Evolutionary conservation across 2,797 vertebrate species (phyloP).

Genomic region (Petrocephalus sullivani): DNA sequence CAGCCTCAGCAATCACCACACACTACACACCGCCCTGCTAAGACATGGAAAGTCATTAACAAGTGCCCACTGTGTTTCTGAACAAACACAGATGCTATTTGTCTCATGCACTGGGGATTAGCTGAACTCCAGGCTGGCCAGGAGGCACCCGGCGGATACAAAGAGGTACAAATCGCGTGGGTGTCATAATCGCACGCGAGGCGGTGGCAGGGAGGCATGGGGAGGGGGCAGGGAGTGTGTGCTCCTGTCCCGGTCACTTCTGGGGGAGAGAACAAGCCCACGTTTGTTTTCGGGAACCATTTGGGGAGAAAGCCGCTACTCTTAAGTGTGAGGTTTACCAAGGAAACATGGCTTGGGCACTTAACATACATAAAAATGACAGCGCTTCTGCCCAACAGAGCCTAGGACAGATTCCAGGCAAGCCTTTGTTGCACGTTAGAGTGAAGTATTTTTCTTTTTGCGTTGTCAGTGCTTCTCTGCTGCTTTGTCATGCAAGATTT

Average conservation of each 20-base stretch:
- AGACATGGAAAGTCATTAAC: conserved; percentile 75
- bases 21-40: conserved; percentile 48
- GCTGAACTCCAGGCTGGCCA: conserved; percentile 59
- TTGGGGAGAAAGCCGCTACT: conserved; percentile 55
- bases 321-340: conserved; percentile 61
- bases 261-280: conserved; percentile 50
- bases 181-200: conserved; percentile 25
- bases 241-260: conserved; percentile 13
- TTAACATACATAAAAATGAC: not conserved
- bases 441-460: not conserved
- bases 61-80: conserved; percentile 60
- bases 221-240: not conserved
- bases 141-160: conserved; percentile 45
- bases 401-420: conserved; percentile 19
- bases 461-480: not conserved
- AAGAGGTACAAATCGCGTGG: conserved; percentile 44
- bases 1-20: conserved; percentile 30
- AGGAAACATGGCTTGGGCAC: conserved; percentile 20
- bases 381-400: conserved; percentile 27
- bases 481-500: not conserved
- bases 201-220: not conserved
- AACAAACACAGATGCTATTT: conserved; percentile 78
- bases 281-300: conserved; percentile 54
- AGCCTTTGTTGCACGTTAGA: conserved; percentile 31
- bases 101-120: conserved; percentile 73